phyloP scores from a whole-genome alignment of 2,888 invertebrate species.

The Cataglyphis livida region DNA sequence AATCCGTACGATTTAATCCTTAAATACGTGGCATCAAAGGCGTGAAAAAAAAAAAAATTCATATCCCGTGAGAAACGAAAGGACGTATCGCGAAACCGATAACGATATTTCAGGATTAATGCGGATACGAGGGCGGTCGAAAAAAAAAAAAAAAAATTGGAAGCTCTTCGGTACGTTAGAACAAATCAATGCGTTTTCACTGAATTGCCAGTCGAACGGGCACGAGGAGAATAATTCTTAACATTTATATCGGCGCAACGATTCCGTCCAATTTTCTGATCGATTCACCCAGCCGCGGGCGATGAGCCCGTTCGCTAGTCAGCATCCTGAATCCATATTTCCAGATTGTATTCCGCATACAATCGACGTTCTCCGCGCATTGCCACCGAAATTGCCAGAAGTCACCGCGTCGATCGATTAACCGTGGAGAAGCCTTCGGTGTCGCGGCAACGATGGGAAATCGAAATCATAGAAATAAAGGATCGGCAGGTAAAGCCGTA shows the following conservation, averaged over 20 bases:
- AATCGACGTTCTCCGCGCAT: conserved; percentile 11
- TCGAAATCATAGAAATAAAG: conserved; percentile 58
- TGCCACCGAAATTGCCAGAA: conserved; percentile 42
- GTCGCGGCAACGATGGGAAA: conserved; percentile 26
- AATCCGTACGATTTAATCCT: not conserved
- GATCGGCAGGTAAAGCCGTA: conserved; percentile 57
- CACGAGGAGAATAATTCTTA: conserved; percentile 28
- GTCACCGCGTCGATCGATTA: conserved; percentile 61
- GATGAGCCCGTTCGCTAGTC: conserved; percentile 31
- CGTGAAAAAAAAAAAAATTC: conserved; percentile 10
- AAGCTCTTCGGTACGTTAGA: not conserved
- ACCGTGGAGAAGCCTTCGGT: conserved; percentile 49
- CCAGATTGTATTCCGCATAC: conserved; percentile 57
- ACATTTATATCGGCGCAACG: conserved; percentile 44
- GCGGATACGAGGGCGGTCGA: not conserved
- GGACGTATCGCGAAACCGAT: conserved; percentile 16
- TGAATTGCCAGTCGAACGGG: conserved; percentile 8
- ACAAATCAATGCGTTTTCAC: conserved; percentile 21
- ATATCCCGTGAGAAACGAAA: not conserved
- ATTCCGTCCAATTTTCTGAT: conserved; percentile 60
- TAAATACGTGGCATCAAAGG: not conserved
- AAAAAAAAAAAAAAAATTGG: not conserved
- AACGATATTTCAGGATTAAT: conserved; percentile 20
- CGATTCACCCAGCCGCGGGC: conserved; percentile 21
- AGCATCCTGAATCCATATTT: conserved; percentile 62